Evolutionary conservation across 2,888 invertebrate species (phyloP), one percentile per base, ranked within the genome.

Genomic region (Drosophila anomelani): DNA sequence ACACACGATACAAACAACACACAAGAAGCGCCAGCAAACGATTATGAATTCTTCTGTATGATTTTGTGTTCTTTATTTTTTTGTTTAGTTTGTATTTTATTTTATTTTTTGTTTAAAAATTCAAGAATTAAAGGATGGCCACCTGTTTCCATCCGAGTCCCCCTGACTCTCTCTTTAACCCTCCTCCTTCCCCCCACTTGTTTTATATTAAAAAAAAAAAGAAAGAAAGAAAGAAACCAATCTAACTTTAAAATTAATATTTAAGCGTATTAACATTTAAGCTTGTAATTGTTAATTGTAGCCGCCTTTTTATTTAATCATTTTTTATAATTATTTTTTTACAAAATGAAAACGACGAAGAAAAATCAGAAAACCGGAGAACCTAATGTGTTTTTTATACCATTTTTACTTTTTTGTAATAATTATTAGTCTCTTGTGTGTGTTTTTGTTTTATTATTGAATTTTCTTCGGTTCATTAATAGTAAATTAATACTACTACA

Each of bases 181-280:
- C 10, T n/a, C 41, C n/a, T n/a, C n/a, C 38, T 13, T 13, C 32
- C 39, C n/a, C 29, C 39, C 55, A 43, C 38, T 63, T 68, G 67
- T 64, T 74, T 77, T 73, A 32, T 13, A 26, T 10, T 26, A n/a
- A 46, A 46, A 23, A 23, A 8, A 1, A 26, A 15, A 44, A 23
- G 4, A 1, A 26, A 26, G 3, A 0, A 23, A 23, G 3, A 23
- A 23, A 1, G 23, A 23, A 23, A 23, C 23, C 17, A 75, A 75
- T 77, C 80, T 85, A 84, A 88, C 88, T 86, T 81, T 86, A 86
- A 32, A 51, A 53, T 68, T 88, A 77, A 82, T 75, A 67, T 79
- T 85, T 88, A 85, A 88, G 85, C 86, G 55, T 60, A 83, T 85
- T 88, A 85, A 88, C 85, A 86, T 84, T 75, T 86, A 85, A 85